Base-by-base conservation (phyloP, 2,888 invertebrate species). In the Melangyna quadrimaculata region DNA sequence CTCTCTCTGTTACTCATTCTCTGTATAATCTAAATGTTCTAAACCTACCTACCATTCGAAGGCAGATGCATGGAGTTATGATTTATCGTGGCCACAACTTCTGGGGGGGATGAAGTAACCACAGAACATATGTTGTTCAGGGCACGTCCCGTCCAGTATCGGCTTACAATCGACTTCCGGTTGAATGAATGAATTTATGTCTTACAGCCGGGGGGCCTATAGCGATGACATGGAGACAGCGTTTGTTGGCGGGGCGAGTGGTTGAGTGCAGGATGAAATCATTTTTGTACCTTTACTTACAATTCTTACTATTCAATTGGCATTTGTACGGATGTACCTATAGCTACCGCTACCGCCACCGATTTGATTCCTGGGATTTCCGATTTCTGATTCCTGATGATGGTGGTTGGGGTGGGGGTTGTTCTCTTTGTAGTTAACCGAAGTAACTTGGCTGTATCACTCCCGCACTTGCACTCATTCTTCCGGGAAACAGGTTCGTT, bases 221-320 rank as follows among this genome's bases (percentile, higher is more conserved):
- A 19, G 43, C 57, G 45, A 45, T 72, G 75, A 72, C 67, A 72
- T 77, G 73, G 77, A 81, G 29, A 72, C 71, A 59, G 57, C 67
- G 32, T 57, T 12, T 51, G 24, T 45, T 71, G 51, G 5, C 2
- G 14, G 3, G 10, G 14, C 14, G 14, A 8, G 27, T n/a, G 3
- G 10, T 6, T 7, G 14, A 8, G 27, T n/a, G 0, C 24, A 22
- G 40, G 51, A 65, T 65, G 37, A 55, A 77, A 61, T 65, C 43
- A 61, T 72, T 75, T 75, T 77, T 73, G n/a, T n/a, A n/a, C n/a
- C n/a, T 24, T 37, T 63, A 1, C 22, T 4, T 65, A 10, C 37
- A n/a, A n/a, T 32, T 67, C 32, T 24, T 63, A 70, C 81, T 69
- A 81, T 81, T 86, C 81, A 81, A 86, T 81, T 86, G 86, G 77